Evolutionary conservation across 2,113 vertebrate species (phyloP), one percentile per base, ranked within the genome.

Genomic region (Zapornia atra): DNA sequence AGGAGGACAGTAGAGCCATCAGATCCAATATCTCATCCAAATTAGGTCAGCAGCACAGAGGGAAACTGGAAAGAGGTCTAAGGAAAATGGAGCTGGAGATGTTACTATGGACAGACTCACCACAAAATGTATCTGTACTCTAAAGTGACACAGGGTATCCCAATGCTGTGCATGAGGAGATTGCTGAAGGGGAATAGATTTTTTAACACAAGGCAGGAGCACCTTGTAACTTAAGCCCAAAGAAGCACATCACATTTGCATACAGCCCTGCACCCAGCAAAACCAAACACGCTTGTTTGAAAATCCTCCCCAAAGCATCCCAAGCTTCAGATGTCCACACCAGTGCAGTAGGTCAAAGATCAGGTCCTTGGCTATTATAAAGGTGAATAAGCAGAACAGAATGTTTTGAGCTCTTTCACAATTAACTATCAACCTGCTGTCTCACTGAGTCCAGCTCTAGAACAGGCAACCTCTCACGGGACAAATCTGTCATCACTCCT

Each of bases 21-120:
- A 95, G 86, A 92, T 89, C 90, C 94, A 94, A 91, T 96, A 92
- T 93, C 96, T 97, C 95, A 95, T 44, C 64, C 92, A 91, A 96
- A 96, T 96, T 85, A 97, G 96, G 96, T 96, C 96, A 96, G 92
- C 94, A 93, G 81, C 70, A 91, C 40, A 66, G 81, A 90, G 89
- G 40, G 59, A 92, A 95, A 90, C 46, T 60, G 77, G 84, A 57
- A 87, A 56, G 78, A 89, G n/a, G 22, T 86, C 77, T 84, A 77
- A 75, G 57, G 38, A 68, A 91, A 88, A 76, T 29, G 50, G 54
- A 80, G 69, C n/a, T 81, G 46, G 33, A 65, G 29, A 77, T 16
- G 53, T 54, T 36, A 5, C 61, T 60, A 7, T 50, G 34, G 46
- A 44, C 25, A 75, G 88, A 82, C 24, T 66, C 78, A 84, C 63